A percentile compares a stretch with the other conserved stretches of the same genome.
Evolutionary conservation across 2,113 vertebrate genomes (phyloP).

Genomic region (Pipa parva): DNA sequence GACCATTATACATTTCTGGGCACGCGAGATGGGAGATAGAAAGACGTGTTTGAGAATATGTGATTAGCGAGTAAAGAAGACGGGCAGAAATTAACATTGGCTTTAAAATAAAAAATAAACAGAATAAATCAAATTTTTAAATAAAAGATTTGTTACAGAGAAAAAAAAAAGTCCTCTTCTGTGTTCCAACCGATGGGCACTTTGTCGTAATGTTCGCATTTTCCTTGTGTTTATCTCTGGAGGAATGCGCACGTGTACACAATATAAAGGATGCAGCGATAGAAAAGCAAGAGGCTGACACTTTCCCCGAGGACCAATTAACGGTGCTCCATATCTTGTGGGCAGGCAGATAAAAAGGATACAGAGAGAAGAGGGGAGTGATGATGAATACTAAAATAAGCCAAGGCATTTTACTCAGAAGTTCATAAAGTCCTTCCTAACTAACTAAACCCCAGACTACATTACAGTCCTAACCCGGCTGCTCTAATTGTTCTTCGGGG

Average conservation of each 20-base stretch:
- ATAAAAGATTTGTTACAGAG: slow-evolving; percentile 57
- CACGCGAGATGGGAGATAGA: slow-evolving; percentile 44
- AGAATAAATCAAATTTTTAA: slow-evolving; percentile 30
- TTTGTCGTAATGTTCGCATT: slow-evolving; percentile 56
- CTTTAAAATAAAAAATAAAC: too few species aligned
- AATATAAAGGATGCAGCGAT: slow-evolving; percentile 79
- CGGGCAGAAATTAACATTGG: slow-evolving; percentile 54
- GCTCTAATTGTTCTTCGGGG: slow-evolving; percentile 38
- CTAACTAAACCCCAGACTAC: slow-evolving; percentile 70
- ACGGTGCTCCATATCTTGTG: slow-evolving; percentile 82
- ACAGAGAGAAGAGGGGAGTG: slow-evolving; percentile 53
- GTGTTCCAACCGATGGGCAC: slow-evolving; percentile 65
- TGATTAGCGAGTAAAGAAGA: slow-evolving; percentile 62
- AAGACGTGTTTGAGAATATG: slow-evolving; percentile 53
- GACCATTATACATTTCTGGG: slow-evolving; percentile 50
- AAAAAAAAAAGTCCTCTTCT: slow-evolving; percentile 53
- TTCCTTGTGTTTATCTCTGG: slow-evolving; percentile 80
- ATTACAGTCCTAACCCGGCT: slow-evolving; percentile 27
- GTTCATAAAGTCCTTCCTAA: slow-evolving; percentile 82
- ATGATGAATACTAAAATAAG: slow-evolving; percentile 74
- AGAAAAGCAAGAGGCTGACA: slow-evolving; percentile 75
- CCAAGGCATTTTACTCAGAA: slow-evolving; percentile 69
- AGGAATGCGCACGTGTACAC: slow-evolving; percentile 81
- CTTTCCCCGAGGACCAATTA: slow-evolving; percentile 95
- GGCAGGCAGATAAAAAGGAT: slow-evolving; percentile 88